phyloP scores from a whole-genome alignment of 2,797 vertebrate genomes.

The Dicrostonyx torquatus region DNA sequence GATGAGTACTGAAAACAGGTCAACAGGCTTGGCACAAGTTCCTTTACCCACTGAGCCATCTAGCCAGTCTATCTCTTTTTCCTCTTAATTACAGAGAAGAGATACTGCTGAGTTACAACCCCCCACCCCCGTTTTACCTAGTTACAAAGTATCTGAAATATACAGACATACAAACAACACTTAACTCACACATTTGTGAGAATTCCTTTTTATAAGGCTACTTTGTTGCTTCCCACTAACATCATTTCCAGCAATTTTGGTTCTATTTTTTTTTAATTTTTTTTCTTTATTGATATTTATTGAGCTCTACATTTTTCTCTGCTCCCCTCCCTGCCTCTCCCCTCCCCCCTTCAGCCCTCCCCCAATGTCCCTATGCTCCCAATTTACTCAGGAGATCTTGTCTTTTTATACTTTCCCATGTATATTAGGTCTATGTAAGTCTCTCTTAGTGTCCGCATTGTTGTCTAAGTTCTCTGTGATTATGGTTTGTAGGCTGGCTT shows the following conservation, averaged over 20 bases:
- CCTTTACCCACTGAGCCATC: background rate
- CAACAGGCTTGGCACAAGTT: background rate
- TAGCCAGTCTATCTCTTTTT: background rate
- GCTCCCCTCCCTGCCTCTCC: no score
- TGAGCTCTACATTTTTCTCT: no score
- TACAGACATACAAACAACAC: background rate
- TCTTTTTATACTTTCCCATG: no score
- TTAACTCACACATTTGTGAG: background rate
- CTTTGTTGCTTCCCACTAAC: background rate
- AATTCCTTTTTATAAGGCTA: rapidly evolving
- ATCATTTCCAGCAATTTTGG: background rate
- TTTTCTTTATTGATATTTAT: no score
- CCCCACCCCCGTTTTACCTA: background rate
- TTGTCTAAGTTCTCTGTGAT: no score
- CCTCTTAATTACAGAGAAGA: background rate
- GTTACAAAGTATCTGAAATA: background rate
- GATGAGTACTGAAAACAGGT: background rate
- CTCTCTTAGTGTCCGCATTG: no score
- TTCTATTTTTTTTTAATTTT: no score
- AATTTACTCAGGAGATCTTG: no score
- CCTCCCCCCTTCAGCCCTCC: no score
- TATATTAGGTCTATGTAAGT: no score
- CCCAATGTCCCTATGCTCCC: no score
- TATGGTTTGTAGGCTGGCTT: no score
- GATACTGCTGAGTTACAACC: background rate